Percentiles rank a stretch among this genome's conserved stretches.
Conservation (phyloP, 2,888 invertebrate genomes). For the Oscheius sp. region DNA sequence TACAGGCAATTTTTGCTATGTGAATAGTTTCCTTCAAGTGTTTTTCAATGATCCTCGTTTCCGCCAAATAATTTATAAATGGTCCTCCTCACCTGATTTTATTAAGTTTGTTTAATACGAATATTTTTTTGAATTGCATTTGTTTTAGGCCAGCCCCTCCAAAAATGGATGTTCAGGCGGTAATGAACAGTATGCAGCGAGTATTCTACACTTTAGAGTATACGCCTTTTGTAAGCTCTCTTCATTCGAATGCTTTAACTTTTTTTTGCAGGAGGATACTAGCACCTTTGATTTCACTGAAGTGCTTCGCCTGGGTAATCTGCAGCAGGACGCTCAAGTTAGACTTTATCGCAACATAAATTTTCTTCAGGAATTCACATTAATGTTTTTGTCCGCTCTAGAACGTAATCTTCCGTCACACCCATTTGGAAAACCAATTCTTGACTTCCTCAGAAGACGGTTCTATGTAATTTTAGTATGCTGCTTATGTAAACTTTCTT, state of each 20-base stretch:
- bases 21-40: slow-evolving; percentile 72
- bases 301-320: slow-evolving; percentile 58
- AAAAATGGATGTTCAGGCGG: slow-evolving; percentile 63
- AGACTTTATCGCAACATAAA: background rate
- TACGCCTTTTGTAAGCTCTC: slow-evolving; percentile 70
- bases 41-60: slow-evolving; percentile 71
- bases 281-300: slow-evolving; percentile 44
- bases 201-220: slow-evolving; percentile 67
- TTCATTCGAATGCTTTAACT: too few species aligned
- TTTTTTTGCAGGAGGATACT: slow-evolving; percentile 18
- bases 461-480: slow-evolving; percentile 35
- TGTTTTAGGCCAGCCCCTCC: slow-evolving; percentile 45
- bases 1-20: slow-evolving; percentile 70
- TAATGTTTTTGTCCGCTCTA: slow-evolving; percentile 66
- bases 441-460: slow-evolving; percentile 41
- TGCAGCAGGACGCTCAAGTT: slow-evolving; percentile 69
- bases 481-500: too few species aligned
- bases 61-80: slow-evolving; percentile 70
- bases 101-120: slow-evolving; percentile 36
- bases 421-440: slow-evolving; percentile 60
- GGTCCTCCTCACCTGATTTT: slow-evolving; percentile 54
- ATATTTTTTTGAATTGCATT: background rate
- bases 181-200: slow-evolving; percentile 66
- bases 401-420: slow-evolving; percentile 64
- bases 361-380: slow-evolving; percentile 62